A percentile compares a stretch with the other conserved stretches of the same genome.
Conservation (phyloP, 2,797 vertebrate genomes). For the Argentina silus region DNA sequence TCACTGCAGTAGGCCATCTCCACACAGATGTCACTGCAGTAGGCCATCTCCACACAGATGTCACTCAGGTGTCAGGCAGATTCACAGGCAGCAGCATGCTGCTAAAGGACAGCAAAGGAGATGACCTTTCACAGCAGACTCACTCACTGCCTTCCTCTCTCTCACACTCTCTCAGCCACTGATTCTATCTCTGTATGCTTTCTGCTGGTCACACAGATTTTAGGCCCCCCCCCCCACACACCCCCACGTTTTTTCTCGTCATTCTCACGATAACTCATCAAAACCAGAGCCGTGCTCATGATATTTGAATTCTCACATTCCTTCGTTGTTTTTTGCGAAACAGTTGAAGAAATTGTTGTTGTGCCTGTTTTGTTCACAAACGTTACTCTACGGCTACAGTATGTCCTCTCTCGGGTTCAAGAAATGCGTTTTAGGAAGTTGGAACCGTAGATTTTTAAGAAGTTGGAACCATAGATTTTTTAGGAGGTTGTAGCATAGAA, state of each 20-base stretch:
- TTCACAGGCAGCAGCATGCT: slow-evolving; percentile 42
- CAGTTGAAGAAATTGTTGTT: neutral
- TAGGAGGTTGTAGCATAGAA: too few relatives aligned
- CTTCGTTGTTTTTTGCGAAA: neutral
- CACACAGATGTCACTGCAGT: slow-evolving; percentile 18
- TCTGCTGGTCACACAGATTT: neutral
- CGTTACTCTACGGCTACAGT: neutral
- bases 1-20: slow-evolving; percentile 45
- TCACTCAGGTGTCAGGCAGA: slow-evolving; percentile 47
- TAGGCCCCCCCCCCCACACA: neutral
- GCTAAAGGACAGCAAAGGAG: slow-evolving; percentile 58
- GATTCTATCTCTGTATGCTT: neutral
- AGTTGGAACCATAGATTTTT: neutral
- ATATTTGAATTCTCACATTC: neutral
- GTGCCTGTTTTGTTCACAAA: neutral
- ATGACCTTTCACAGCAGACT: slow-evolving; percentile 60
- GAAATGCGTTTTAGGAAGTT: neutral
- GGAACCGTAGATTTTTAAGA: neutral
- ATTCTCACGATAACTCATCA: neutral
- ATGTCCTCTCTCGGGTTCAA: neutral
- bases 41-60: slow-evolving; percentile 22
- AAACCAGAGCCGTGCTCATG: neutral
- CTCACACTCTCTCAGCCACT: neutral
- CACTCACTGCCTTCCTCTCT: slow-evolving; percentile 24
- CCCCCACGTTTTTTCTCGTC: neutral